These are phyloP conservation scores for Chaenocephalus aceratus DNA, from an alignment of 2,113 vertebrate genomes.

Conservation along the genomic window DNA sequence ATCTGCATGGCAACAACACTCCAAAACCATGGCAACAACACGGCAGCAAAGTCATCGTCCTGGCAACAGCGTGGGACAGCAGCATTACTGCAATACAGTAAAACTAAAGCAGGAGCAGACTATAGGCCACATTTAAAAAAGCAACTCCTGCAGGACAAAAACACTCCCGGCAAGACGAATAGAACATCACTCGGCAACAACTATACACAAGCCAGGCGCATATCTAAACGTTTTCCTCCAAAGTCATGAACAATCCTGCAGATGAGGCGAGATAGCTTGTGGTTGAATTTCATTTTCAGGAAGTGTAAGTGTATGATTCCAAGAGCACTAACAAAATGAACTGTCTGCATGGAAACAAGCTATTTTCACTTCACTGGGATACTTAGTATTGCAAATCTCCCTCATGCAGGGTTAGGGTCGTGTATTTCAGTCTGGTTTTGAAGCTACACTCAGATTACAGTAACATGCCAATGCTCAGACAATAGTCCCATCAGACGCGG, in stretches of 20 bases:
- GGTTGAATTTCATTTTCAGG: not conserved
- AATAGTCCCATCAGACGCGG: conserved; percentile 7
- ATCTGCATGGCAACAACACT: conserved; percentile 51
- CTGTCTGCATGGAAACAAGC: conserved; percentile 18
- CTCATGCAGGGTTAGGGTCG: not conserved
- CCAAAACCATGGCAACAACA: conserved; percentile 67
- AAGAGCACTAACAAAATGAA: not conserved
- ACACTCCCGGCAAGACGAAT: conserved; percentile 27
- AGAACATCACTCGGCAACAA: conserved; percentile 23
- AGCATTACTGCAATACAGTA: conserved; percentile 39
- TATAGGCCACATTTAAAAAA: conserved; percentile 52
- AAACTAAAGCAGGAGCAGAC: conserved; percentile 44
- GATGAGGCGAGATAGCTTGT: conserved; percentile 10
- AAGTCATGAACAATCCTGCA: conserved; percentile 3
- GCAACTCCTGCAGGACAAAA: conserved; percentile 58
- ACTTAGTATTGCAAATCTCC: not conserved
- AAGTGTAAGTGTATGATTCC: not conserved
- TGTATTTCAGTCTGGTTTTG: not conserved
- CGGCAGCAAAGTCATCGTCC: conserved; percentile 44
- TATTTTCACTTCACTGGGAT: conserved; percentile 23
- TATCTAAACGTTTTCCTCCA: too few species aligned
- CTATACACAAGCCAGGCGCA: conserved; percentile 13
- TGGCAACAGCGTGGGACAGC: conserved; percentile 59
- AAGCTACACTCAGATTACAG: conserved; percentile 32
- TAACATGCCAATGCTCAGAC: conserved; percentile 11